A percentile compares a stretch with the other conserved stretches of the same genome.
Conservation (phyloP, 2,888 invertebrate species). For the Diabrotica balteata region DNA sequence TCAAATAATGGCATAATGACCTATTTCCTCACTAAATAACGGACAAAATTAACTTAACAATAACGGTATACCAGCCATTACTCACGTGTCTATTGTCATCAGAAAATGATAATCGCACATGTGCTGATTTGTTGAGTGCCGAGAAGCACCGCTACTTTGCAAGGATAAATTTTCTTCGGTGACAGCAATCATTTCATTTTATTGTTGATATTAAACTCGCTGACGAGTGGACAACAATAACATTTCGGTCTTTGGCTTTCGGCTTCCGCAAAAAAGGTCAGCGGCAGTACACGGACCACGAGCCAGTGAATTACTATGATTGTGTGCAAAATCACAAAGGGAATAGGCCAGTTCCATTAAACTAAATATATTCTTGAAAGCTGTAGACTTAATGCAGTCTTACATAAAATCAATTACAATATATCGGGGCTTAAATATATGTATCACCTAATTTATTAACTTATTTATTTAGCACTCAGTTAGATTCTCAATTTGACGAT, state of each 20-base stretch:
- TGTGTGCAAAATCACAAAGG: neutral
- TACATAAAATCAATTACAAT: no score
- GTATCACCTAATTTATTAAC: no score
- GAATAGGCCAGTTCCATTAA: neutral
- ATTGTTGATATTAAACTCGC: slow-evolving; percentile 7
- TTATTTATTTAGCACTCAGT: no score
- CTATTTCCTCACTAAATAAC: neutral
- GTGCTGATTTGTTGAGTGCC: slow-evolving; percentile 10
- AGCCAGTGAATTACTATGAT: neutral
- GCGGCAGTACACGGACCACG: neutral
- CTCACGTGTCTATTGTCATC: neutral
- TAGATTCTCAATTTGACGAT: no score
- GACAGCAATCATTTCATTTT: slow-evolving; percentile 10
- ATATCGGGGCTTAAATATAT: no score
- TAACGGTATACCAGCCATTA: neutral
- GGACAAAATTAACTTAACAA: neutral
- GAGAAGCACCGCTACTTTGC: slow-evolving; percentile 1
- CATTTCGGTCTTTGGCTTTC: neutral
- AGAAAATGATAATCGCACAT: slow-evolving; percentile 8
- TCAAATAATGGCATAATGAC: slow-evolving; percentile 2
- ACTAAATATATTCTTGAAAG: neutral
- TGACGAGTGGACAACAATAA: slow-evolving; percentile 18
- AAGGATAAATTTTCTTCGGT: slow-evolving; percentile 4
- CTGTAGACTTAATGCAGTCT: no score
- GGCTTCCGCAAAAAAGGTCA: neutral